Conservation (phyloP, 2,888 invertebrate species). For the Mystacides longicornis region DNA sequence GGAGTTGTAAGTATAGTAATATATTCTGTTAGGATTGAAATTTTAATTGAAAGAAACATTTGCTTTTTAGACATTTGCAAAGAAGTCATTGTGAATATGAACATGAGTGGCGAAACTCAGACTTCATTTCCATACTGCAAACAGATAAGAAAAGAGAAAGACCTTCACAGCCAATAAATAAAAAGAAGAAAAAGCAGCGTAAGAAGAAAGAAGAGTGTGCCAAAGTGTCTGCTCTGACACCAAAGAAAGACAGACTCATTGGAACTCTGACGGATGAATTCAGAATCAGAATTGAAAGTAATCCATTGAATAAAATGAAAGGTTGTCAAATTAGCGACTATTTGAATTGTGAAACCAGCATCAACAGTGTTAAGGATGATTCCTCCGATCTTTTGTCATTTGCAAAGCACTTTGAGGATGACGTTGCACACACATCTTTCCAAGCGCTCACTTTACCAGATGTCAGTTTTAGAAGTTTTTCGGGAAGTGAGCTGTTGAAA, state of each 20-base stretch:
- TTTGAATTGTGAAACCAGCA: constrained; percentile 5
- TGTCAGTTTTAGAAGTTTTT: constrained; percentile 8
- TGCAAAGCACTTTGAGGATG: constrained; percentile 16
- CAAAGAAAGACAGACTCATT: constrained; percentile 19
- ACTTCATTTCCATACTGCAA: constrained; percentile 20
- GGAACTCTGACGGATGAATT: constrained; percentile 11
- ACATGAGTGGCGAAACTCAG: constrained; percentile 24
- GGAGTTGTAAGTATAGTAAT: too few species aligned
- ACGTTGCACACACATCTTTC: constrained; percentile 16
- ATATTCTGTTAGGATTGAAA: too few species aligned
- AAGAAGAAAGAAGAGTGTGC: neutral
- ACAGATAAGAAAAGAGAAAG: constrained; percentile 12
- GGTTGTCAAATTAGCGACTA: neutral
- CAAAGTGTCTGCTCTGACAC: constrained; percentile 7
- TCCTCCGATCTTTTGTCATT: constrained; percentile 15
- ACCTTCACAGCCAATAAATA: neutral
- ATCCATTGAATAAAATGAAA: constrained; percentile 4
- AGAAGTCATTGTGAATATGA: constrained; percentile 30
- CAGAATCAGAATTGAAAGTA: constrained; percentile 5
- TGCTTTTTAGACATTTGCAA: constrained; percentile 31
- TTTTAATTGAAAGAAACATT: too few species aligned
- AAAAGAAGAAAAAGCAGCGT: constrained; percentile 8
- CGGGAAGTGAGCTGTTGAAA: constrained; percentile 5
- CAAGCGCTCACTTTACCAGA: constrained; percentile 15
- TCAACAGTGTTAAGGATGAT: constrained; percentile 8